Base-by-base conservation (phyloP, 2,113 vertebrate genomes). In the Ailurus styani region DNA sequence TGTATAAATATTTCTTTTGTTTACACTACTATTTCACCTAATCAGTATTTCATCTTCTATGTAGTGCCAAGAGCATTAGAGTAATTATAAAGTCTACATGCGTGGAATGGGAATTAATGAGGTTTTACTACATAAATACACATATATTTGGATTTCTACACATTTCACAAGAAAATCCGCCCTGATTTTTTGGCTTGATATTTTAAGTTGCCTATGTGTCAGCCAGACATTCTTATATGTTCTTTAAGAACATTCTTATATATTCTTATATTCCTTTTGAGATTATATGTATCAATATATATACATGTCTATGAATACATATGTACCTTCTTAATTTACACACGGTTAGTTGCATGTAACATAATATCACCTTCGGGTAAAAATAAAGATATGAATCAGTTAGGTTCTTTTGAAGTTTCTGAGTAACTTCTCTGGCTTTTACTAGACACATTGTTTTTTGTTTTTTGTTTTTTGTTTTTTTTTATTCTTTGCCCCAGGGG, bases 1-100 rank as follows among this genome's bases (percentile, higher is more conserved):
- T 89, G n/a, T 55, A 66, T 91, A 97, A 93, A 87, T 82, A 91
- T 96, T 97, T 90, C 93, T 57, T 93, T 88, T 86, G 60, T 95
- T 97, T 96, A 93, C 1, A 87, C 6, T 50, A 95, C 62, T 60
- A 62, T 96, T 96, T 86, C 27, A 92, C 57, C 52, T 93, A 89
- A 90, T 75, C 34, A 93, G 47, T 96, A 95, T 95, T 96, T 94
- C 47, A 83, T 78, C 37, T 90, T 88, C 72, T 57, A 86, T 66
- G 13, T 60, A 91, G 7, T 91, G 72, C 83, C 81, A 95, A 95
- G 90, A 96, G 89, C 25, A 85, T 85, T 77, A 88, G 27, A 55
- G 64, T 97, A 90, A 78, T 94, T 95, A 92, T 87, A 92, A 95
- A 94, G 66, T 93, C 40, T 94, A 95, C 95, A 37, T 77, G 20